These are phyloP conservation scores for Caenorhabditis latens DNA, from an alignment of 1,140 invertebrate species.

Conservation along the genomic window DNA sequence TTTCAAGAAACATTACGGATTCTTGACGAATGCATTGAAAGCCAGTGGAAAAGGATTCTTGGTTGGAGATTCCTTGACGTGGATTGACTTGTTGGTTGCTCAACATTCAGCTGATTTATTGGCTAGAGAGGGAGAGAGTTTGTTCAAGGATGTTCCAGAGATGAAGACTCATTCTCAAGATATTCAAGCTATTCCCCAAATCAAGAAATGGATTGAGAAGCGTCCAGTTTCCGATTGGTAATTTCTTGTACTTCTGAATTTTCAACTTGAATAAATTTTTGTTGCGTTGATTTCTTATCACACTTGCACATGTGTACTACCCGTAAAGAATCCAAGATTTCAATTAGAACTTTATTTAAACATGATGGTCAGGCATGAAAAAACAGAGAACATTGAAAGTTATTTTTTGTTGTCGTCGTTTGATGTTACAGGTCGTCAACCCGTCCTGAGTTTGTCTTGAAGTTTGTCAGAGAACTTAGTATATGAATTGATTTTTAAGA, in stretches of 20 bases:
- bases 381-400: not conserved
- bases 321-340: no score
- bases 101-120: not conserved
- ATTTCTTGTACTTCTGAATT: not conserved
- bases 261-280: no score
- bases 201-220: slow-evolving; percentile 18
- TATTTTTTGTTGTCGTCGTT: not conserved
- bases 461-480: no score
- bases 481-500: not conserved
- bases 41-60: not conserved
- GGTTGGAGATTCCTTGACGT: slow-evolving; percentile 16
- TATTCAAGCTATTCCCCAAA: not conserved
- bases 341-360: no score
- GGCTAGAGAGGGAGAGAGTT: not conserved
- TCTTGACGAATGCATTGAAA: not conserved
- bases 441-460: not conserved
- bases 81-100: slow-evolving; percentile 31
- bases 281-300: no score
- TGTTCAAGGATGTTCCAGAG: not conserved
- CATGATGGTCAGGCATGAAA: not conserved
- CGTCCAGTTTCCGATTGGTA: slow-evolving; percentile 16
- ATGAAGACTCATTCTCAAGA: not conserved
- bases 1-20: not conserved
- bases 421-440: not conserved
- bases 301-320: no score